Conservation (phyloP, 2,888 invertebrate genomes). For the Drosophila recens region DNA sequence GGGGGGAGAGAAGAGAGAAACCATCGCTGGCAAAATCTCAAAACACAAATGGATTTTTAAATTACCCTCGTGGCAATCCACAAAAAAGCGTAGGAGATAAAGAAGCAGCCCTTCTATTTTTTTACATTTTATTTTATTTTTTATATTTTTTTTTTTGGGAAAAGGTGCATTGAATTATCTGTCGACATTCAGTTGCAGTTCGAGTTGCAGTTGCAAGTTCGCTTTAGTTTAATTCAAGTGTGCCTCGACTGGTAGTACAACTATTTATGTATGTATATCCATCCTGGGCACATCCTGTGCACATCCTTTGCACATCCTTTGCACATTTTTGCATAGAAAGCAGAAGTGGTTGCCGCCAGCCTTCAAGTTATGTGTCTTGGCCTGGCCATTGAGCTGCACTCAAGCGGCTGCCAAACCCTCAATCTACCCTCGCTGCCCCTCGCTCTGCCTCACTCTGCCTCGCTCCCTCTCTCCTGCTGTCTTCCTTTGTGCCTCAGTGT, state of each 20-base stretch:
- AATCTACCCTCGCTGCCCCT: background rate
- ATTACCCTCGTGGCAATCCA: slow-evolving; percentile 72
- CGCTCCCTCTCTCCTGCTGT: background rate
- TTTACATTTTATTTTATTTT: background rate
- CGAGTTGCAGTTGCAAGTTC: slow-evolving; percentile 5
- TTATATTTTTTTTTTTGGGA: slow-evolving; percentile 7
- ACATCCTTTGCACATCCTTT: slow-evolving; percentile 43
- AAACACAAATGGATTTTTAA: slow-evolving; percentile 81
- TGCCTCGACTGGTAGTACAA: slow-evolving; percentile 40
- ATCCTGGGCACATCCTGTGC: slow-evolving; percentile 36
- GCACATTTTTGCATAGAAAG: slow-evolving; percentile 57
- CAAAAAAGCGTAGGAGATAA: background rate
- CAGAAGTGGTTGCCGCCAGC: slow-evolving; percentile 21
- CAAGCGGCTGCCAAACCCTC: slow-evolving; percentile 53
- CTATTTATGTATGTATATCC: slow-evolving; percentile 22
- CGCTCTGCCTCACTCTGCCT: background rate
- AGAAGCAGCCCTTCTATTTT: background rate
- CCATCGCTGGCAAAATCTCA: slow-evolving; percentile 69
- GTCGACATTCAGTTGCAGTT: slow-evolving; percentile 54
- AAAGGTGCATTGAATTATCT: slow-evolving; percentile 65
- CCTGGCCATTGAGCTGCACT: slow-evolving; percentile 67
- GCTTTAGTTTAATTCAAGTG: slow-evolving; percentile 55
- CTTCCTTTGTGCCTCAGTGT: slow-evolving; percentile 17
- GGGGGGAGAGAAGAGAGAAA: background rate
- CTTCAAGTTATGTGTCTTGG: slow-evolving; percentile 62